Evolutionary conservation across 2,797 vertebrate species (phyloP).

Genomic region (Pampus argenteus): DNA sequence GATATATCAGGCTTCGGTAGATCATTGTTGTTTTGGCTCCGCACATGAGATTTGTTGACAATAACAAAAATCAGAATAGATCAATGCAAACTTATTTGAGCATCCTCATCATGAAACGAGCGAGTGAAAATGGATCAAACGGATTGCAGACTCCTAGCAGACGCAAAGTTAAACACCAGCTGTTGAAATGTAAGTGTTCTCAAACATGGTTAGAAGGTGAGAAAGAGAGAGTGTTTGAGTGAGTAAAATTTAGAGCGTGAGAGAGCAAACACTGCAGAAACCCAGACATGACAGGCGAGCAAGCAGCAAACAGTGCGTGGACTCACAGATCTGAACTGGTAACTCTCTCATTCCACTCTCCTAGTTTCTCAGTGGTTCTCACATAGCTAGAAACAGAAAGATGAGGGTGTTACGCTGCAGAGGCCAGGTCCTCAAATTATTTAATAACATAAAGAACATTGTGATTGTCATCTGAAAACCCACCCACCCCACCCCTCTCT

Average conservation of each 20-base stretch:
- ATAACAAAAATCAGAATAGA: too few relatives aligned
- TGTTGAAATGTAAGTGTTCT: constrained; percentile 6
- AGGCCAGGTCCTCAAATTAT: neutral
- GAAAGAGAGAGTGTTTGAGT: neutral
- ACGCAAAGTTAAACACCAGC: constrained; percentile 35
- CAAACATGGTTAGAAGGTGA: constrained; percentile 61
- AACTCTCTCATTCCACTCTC: constrained; percentile 91
- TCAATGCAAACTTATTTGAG: neutral
- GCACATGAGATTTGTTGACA: neutral
- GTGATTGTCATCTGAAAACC: neutral
- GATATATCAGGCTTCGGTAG: too few relatives aligned
- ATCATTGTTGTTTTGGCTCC: too few relatives aligned
- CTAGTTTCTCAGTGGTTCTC: constrained; percentile 89
- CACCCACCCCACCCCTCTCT: too few relatives aligned
- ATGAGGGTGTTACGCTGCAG: constrained; percentile 32
- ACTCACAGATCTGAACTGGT: constrained; percentile 91
- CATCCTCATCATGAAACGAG: too few relatives aligned
- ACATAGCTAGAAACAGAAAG: constrained; percentile 91
- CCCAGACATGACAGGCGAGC: constrained; percentile 31
- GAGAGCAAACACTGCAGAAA: constrained; percentile 61
- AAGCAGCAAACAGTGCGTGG: constrained; percentile 60
- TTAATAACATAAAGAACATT: neutral
- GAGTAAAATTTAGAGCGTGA: constrained; percentile 49
- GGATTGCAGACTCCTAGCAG: neutral
- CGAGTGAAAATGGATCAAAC: neutral